A percentile compares a stretch with the other conserved stretches of the same genome.
Evolutionary conservation across 2,888 invertebrate genomes (phyloP).

Genomic region (Oligia fasciuncula): DNA sequence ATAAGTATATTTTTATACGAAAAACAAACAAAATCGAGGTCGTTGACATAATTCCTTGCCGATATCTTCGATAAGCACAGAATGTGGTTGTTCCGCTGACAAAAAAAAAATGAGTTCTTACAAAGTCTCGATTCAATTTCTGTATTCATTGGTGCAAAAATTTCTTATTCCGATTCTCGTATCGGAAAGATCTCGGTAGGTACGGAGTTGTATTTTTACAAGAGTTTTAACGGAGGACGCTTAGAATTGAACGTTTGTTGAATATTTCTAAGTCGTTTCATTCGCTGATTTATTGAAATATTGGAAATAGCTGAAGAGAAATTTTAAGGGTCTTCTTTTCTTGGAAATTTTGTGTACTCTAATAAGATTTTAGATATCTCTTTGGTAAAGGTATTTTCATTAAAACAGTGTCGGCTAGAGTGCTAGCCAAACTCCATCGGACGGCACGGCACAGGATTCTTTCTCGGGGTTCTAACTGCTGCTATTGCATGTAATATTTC

Average conservation of each 20-base stretch:
- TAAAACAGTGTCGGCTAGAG: not conserved
- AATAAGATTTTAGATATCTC: not conserved
- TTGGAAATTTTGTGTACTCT: not conserved
- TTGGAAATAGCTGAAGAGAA: slow-evolving; percentile 17
- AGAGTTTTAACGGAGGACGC: slow-evolving; percentile 53
- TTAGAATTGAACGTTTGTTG: slow-evolving; percentile 51
- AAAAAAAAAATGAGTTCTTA: slow-evolving; percentile 59
- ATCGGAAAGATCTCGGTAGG: slow-evolving; percentile 58
- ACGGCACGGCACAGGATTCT: not conserved
- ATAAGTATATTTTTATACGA: slow-evolving; percentile 35
- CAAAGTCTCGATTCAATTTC: slow-evolving; percentile 72
- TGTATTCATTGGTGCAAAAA: slow-evolving; percentile 76
- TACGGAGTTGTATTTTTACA: slow-evolving; percentile 56
- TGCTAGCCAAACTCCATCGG: not conserved
- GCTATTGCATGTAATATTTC: not conserved
- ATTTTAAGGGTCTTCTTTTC: not conserved
- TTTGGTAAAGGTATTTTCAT: not conserved
- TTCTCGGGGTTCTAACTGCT: not conserved
- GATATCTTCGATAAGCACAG: slow-evolving; percentile 51
- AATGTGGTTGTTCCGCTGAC: slow-evolving; percentile 52
- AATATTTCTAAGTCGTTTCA: slow-evolving; percentile 52
- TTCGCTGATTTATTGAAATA: slow-evolving; percentile 49
- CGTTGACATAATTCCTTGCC: slow-evolving; percentile 40
- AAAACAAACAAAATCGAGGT: slow-evolving; percentile 38
- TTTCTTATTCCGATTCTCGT: slow-evolving; percentile 62